A percentile compares a stretch with the other conserved stretches of the same genome.
phyloP scores from a whole-genome alignment of 2,113 vertebrate genomes.

The Zosterops japonicus region DNA sequence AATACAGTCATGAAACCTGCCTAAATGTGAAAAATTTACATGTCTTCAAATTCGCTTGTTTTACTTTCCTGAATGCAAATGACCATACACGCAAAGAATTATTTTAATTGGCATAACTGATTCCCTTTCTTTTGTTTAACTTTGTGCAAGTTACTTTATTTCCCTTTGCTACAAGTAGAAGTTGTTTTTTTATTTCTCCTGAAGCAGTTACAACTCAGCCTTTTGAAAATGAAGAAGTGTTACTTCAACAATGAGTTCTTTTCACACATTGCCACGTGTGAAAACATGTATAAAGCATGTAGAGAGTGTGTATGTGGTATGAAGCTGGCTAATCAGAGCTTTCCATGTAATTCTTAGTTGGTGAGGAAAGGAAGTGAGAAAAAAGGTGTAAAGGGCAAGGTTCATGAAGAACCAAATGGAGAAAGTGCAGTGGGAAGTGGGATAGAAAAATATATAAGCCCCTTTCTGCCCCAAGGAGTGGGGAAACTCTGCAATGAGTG shows the following conservation, averaged over 20 bases:
- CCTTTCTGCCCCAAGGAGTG: not conserved
- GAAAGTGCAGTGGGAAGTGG: not conserved
- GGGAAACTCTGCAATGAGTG: not conserved
- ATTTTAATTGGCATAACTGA: not conserved
- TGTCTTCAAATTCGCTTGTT: not conserved
- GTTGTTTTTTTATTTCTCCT: not conserved
- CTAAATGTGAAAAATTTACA: not conserved
- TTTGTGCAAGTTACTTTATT: not conserved
- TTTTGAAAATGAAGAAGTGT: not conserved
- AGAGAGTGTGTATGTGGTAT: too few relatives aligned
- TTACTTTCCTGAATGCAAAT: not conserved
- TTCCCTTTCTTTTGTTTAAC: not conserved
- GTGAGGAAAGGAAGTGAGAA: not conserved
- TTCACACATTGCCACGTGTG: not conserved
- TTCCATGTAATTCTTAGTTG: not conserved
- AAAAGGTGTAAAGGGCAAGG: not conserved
- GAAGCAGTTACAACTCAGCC: not conserved
- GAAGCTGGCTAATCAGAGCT: not conserved
- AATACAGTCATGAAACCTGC: not conserved
- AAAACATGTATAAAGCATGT: rapidly evolving
- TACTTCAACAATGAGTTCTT: not conserved
- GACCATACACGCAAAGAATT: not conserved
- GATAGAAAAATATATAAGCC: not conserved
- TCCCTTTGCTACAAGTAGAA: not conserved
- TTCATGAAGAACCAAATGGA: not conserved